Conservation (phyloP, 2,797 vertebrate species). For the Pantherophis vulpinus region DNA sequence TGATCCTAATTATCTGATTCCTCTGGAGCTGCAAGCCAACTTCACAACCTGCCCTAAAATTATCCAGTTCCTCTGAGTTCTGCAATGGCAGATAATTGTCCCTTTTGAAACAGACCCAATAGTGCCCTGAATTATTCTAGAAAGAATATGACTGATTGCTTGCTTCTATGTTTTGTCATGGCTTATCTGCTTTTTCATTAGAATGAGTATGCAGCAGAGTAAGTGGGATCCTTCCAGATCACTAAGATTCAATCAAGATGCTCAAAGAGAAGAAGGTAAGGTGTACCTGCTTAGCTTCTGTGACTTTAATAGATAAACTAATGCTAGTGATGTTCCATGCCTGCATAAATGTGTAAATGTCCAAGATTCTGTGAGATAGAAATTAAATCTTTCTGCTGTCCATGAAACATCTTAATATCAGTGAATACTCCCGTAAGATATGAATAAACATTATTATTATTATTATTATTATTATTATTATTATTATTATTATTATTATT, state of each 20-base stretch:
- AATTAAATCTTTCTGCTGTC: not conserved
- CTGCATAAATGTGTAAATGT: not conserved
- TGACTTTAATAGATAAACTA: not conserved
- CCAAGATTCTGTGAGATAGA: not conserved
- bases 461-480: too few relatives aligned
- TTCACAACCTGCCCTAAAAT: not conserved
- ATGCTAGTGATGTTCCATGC: not conserved
- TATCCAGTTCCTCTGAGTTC: not conserved
- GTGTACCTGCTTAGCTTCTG: not conserved
- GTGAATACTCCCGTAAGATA: not conserved
- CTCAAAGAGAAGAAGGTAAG: conserved; percentile 94
- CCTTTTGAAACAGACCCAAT: not conserved
- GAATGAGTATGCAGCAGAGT: conserved; percentile 90
- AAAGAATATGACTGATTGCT: not conserved
- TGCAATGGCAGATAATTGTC: not conserved
- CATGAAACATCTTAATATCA: not conserved
- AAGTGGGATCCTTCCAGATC: conserved; percentile 96
- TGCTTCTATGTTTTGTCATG: not conserved
- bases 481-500: too few relatives aligned
- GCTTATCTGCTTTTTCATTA: conserved; percentile 63
- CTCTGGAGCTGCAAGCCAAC: not conserved
- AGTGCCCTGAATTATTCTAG: not conserved
- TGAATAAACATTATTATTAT: not conserved
- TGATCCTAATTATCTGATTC: not conserved
- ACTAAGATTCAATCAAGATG: conserved; percentile 93